Conservation (phyloP, 1,140 invertebrate species). For the Leucophenga varia region DNA sequence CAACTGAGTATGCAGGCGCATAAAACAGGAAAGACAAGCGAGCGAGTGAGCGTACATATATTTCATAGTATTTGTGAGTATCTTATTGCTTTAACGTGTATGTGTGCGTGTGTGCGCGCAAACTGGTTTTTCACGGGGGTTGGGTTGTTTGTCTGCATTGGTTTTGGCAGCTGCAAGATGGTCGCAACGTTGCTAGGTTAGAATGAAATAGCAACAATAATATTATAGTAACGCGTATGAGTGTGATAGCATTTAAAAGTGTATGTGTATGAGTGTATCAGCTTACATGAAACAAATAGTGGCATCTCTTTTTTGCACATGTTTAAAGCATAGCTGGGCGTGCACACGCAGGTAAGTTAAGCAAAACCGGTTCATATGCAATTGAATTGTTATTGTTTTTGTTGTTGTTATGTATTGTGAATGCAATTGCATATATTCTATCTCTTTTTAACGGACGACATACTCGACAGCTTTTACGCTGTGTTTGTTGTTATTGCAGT, state of each 20-base stretch:
- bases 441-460: no score
- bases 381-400: slow-evolving; percentile 13
- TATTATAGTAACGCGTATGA: no score
- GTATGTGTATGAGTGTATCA: background rate
- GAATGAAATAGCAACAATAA: slow-evolving; percentile 13
- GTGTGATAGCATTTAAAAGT: no score
- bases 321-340: slow-evolving; percentile 27
- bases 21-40: slow-evolving; percentile 47
- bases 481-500: slow-evolving; percentile 22
- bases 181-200: slow-evolving; percentile 25
- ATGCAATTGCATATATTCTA: background rate
- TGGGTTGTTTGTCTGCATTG: slow-evolving; percentile 23
- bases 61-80: background rate
- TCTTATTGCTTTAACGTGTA: no score
- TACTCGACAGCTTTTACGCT: no score
- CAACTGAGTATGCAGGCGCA: slow-evolving; percentile 38
- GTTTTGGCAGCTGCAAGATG: slow-evolving; percentile 49
- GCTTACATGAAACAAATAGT: slow-evolving; percentile 30
- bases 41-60: slow-evolving; percentile 9
- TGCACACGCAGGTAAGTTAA: slow-evolving; percentile 31
- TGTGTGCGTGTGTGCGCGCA: slow-evolving; percentile 14
- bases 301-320: slow-evolving; percentile 41
- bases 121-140: slow-evolving; percentile 38
- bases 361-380: slow-evolving; percentile 39
- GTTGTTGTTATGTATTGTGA: slow-evolving; percentile 10